Conservation (phyloP, 1,140 invertebrate genomes). For the Episyrphus balteatus region DNA sequence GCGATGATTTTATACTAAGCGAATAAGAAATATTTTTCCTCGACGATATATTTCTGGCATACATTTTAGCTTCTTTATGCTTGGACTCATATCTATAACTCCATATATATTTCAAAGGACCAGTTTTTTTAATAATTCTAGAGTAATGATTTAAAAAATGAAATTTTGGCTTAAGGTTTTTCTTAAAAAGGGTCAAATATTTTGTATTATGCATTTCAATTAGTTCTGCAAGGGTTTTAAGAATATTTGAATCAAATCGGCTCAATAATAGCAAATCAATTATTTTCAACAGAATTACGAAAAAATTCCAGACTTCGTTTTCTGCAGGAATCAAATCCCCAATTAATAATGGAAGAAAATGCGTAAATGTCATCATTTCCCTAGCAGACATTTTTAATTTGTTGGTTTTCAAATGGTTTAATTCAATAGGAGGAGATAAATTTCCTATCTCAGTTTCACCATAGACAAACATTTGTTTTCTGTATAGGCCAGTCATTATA, state of each 20-base stretch:
- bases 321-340: constrained; percentile 20
- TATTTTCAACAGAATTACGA: background rate
- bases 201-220: too few species aligned
- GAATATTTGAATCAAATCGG: background rate
- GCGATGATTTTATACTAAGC: background rate
- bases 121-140: constrained; percentile 11
- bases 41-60: constrained; percentile 7
- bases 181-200: background rate
- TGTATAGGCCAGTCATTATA: too few species aligned
- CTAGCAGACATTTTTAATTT: constrained; percentile 16
- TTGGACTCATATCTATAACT: constrained; percentile 16
- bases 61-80: constrained; percentile 13
- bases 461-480: constrained; percentile 21
- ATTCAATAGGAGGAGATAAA: background rate
- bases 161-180: constrained; percentile 15
- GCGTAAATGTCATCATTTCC: constrained; percentile 23
- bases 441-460: background rate
- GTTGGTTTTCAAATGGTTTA: constrained; percentile 13
- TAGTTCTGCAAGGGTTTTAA: background rate
- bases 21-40: constrained; percentile 10
- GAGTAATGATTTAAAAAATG: constrained; percentile 20
- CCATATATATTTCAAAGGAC: constrained; percentile 12
- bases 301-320: constrained; percentile 15
- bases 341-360: constrained; percentile 20
- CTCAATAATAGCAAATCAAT: background rate